Base-by-base conservation (phyloP, 1,140 invertebrate genomes). In the Chrysopa pallens region DNA sequence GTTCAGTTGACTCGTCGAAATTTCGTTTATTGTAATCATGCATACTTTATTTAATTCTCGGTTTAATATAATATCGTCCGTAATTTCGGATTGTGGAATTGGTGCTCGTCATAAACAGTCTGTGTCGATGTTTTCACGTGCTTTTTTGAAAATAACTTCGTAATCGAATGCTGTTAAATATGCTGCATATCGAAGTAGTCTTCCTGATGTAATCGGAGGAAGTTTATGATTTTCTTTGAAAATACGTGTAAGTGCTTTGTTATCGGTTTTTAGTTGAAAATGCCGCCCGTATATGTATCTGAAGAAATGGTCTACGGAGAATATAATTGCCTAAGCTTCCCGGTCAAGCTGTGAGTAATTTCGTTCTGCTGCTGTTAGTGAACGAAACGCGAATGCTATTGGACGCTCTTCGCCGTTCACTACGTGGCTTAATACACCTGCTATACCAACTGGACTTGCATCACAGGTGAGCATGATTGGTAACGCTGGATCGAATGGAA, bases 261-360 rank as follows among this genome's bases (percentile, higher is more conserved):
- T 52, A 31, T 61, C 58, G 4, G 50, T 60, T 13, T 53, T 36
- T 8, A 60, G 35, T 36, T 44, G 41, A 31, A 37, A 29, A 1
- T 27, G 42, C 35, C 13, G 29, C 5, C 17, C 17, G 5, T 3
- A 23, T 2, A 23, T 5, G 5, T 23, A 23, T 2, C 5, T 3
- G 17, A 33, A 58, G 51, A 64, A 67, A 29, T 52, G 43, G 42
- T 62, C 55, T 5, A 57, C 50, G 6, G 54, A 55, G 46, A 64
- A 71, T 4, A 69, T 52, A 36, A 68, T 62, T 5, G 66, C 61
- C 3, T 68, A 49, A 5, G 62, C 52, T 49, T 72, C 65, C 44
- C 61, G 59, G 42, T 71, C 63, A 3, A 68, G 60, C 48, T 68
- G 59, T 9, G 55, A 58, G 45, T 68, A 67, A 29, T 64, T 64